A percentile compares a stretch with the other conserved stretches of the same genome.
These are phyloP conservation scores for Strigamia crassipes DNA, from an alignment of 2,888 invertebrate species.

Conservation along the genomic window DNA sequence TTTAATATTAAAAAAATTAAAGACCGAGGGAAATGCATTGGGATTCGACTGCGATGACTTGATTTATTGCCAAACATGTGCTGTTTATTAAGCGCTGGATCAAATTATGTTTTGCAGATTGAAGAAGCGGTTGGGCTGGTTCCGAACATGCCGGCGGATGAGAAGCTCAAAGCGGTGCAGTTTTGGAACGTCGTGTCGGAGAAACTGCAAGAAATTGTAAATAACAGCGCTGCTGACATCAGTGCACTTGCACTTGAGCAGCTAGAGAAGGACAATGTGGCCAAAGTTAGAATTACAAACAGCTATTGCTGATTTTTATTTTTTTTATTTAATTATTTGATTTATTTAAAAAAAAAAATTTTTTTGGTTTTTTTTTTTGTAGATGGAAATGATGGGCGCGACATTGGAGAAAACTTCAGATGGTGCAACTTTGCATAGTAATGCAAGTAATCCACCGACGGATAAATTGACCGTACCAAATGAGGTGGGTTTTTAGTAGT, in stretches of 20 bases:
- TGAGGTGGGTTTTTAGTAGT: background rate
- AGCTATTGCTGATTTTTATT: too few relatives aligned
- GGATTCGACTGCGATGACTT: background rate
- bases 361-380: background rate
- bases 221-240: conserved; percentile 55
- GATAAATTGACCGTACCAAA: background rate
- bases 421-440: background rate
- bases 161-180: conserved; percentile 55
- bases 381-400: conserved; percentile 35
- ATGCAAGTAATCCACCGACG: background rate
- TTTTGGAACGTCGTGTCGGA: conserved; percentile 56
- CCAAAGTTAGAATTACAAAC: too few relatives aligned
- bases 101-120: conserved; percentile 52
- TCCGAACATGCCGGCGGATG: conserved; percentile 54
- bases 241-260: conserved; percentile 53
- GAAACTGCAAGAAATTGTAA: conserved; percentile 55
- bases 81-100: background rate
- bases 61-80: conserved; percentile 40
- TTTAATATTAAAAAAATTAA: too few relatives aligned
- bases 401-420: conserved; percentile 1
- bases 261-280: conserved; percentile 52
- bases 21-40: background rate
- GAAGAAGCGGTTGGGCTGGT: conserved; percentile 55
- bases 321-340: background rate
- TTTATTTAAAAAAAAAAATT: background rate